Conservation (phyloP, 1,140 invertebrate genomes). For the Listronotus oregonensis region DNA sequence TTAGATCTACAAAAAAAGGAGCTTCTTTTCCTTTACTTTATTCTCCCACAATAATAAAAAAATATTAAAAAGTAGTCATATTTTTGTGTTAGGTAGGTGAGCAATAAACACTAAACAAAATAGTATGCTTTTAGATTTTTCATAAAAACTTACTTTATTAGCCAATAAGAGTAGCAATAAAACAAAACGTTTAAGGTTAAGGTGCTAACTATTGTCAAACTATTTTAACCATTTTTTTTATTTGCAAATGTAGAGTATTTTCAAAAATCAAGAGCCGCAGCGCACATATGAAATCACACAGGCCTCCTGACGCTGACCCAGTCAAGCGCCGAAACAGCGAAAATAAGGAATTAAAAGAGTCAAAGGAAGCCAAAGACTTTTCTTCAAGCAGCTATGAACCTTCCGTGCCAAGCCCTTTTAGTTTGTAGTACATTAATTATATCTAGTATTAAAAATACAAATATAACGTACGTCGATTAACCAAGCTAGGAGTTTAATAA, state of each 20-base stretch:
- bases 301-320: conserved; percentile 73
- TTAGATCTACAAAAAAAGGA: no score
- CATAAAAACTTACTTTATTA: no score
- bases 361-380: conserved; percentile 33
- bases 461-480: conserved; percentile 5
- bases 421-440: conserved; percentile 49
- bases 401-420: conserved; percentile 55
- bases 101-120: no score
- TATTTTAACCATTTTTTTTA: conserved; percentile 49
- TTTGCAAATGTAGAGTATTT: conserved; percentile 82
- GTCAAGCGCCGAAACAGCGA: conserved; percentile 47
- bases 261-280: conserved; percentile 97
- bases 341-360: conserved; percentile 43
- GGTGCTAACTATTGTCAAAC: background rate
- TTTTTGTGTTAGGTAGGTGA: no score
- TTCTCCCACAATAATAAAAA: no score
- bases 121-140: no score
- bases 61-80: no score
- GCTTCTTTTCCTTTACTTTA: no score
- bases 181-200: background rate
- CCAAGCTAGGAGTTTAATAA: background rate
- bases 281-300: conserved; percentile 97
- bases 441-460: conserved; percentile 16
- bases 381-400: conserved; percentile 44
- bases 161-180: no score